Evolutionary conservation across 2,113 vertebrate species (phyloP), one percentile per base, ranked within the genome.

Genomic region (Phrynosoma platyrhinos): DNA sequence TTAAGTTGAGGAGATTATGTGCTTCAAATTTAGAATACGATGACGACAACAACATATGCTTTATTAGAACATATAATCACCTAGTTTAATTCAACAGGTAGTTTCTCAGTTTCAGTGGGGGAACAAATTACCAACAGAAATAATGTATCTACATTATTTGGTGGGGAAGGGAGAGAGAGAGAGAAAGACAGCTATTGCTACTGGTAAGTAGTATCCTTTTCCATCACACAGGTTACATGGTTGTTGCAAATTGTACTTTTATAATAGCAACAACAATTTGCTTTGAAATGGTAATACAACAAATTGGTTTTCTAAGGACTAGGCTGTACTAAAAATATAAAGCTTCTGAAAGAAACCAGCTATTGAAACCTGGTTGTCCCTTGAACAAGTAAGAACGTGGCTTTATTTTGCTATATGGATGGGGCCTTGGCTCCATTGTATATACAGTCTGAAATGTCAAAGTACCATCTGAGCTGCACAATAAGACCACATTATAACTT

Each of bases 381-480:
- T 66, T 84, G 88, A 90, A 77, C 55, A 69, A 92, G 90, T 91
- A 81, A 91, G 79, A 90, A 83, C 86, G 76, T 2, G 18, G 82
- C 78, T 76, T 87, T 87, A 86, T 93, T 91, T 86, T 91, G 47
- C 62, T 14, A 27, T 84, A 75, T 86, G 84, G 89, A 91, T 92
- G 53, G 76, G 79, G 84, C 83, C 79, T 81, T 91, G 88, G 74
- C 86, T 88, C 32, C 32, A 27, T 91, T 92, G 83, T n/a, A 40
- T 36, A 76, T 53, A 25, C 79, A 92, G 86, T 79, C 75, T 85
- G 89, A 83, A 90, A 92, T 79, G 87, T 92, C 90, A 91, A 89
- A 69, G 87, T 90, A 91, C 87, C 84, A 86, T 85, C 90, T 93
- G 87, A 74, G 91, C 86, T 85, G 9, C 82, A 30, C 76, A 89